Percentiles rank a stretch among this genome's conserved stretches.
Evolutionary conservation across 1,140 invertebrate genomes (phyloP).

Genomic region (Trachelipus rathkii): DNA sequence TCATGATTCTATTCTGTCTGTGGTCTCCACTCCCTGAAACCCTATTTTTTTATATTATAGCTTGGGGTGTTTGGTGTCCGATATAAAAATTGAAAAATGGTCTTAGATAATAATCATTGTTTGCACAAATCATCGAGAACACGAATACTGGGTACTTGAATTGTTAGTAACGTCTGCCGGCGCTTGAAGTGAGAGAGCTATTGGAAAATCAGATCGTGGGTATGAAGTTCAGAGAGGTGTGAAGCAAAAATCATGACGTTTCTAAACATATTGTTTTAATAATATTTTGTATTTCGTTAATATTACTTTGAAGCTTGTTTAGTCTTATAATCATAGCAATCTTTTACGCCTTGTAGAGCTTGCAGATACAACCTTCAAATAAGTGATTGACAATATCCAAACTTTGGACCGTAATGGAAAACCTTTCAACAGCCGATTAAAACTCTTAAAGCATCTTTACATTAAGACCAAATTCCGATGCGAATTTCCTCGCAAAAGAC

Average conservation of each 20-base stretch:
- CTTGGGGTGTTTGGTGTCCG: background rate
- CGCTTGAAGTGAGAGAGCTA: background rate
- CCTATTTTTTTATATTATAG: too few relatives aligned
- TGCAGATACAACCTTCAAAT: background rate
- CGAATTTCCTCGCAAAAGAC: background rate
- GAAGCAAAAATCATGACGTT: background rate
- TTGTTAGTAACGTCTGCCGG: background rate
- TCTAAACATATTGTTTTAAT: background rate
- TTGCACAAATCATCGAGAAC: background rate
- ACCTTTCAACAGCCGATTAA: background rate
- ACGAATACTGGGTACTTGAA: constrained; percentile 2
- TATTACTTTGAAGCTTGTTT: background rate
- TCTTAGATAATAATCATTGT: constrained; percentile 12
- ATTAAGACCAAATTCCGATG: background rate
- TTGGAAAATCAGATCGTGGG: background rate
- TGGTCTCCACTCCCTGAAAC: too few relatives aligned
- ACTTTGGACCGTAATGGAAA: background rate
- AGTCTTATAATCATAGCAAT: background rate
- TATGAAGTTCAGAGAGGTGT: background rate
- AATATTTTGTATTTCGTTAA: background rate
- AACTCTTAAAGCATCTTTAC: background rate
- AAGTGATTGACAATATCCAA: background rate
- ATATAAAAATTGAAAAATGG: constrained; percentile 9
- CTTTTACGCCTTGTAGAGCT: background rate
- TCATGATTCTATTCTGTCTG: too few relatives aligned